phyloP scores from a whole-genome alignment of 1,140 invertebrate species.

The Drosophila lini region DNA sequence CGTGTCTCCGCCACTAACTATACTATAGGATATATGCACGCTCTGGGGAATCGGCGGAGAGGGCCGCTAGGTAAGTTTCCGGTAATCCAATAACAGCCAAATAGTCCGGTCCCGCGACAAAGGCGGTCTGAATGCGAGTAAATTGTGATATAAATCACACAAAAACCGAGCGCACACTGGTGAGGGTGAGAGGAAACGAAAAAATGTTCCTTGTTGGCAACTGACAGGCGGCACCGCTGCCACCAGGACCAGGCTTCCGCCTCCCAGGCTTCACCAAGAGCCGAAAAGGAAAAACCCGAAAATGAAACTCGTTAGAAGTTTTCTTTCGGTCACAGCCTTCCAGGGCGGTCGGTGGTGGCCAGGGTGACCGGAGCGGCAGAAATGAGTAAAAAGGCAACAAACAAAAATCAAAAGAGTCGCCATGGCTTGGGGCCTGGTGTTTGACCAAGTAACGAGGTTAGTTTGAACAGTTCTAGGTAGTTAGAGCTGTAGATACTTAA shows the following conservation, averaged over 20 bases:
- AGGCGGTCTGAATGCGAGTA: constrained; percentile 59
- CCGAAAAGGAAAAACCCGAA: constrained; percentile 45
- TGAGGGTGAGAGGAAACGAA: constrained; percentile 8
- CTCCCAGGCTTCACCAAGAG: constrained; percentile 5
- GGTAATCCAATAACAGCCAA: constrained; percentile 72
- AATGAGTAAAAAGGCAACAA: constrained; percentile 38
- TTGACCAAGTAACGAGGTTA: constrained; percentile 33
- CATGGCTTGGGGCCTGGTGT: constrained; percentile 6
- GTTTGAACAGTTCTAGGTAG: not conserved
- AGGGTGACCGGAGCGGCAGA: constrained; percentile 17
- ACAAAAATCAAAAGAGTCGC: constrained; percentile 35
- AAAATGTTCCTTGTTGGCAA: constrained; percentile 60
- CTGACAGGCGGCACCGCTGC: constrained; percentile 49
- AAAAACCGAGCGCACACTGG: constrained; percentile 1
- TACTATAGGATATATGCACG: constrained; percentile 1
- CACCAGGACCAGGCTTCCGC: not conserved
- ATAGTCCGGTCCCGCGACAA: constrained; percentile 19
- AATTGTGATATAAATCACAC: constrained; percentile 80
- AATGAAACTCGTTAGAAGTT: constrained; percentile 72
- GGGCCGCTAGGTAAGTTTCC: constrained; percentile 40
- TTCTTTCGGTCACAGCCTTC: constrained; percentile 47
- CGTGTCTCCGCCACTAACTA: constrained; percentile 8
- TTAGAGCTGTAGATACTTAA: not conserved
- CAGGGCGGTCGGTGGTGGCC: not conserved
- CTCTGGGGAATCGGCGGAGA: constrained; percentile 10